Conservation (phyloP, 2,113 vertebrate species). For the Chitala chitala region DNA sequence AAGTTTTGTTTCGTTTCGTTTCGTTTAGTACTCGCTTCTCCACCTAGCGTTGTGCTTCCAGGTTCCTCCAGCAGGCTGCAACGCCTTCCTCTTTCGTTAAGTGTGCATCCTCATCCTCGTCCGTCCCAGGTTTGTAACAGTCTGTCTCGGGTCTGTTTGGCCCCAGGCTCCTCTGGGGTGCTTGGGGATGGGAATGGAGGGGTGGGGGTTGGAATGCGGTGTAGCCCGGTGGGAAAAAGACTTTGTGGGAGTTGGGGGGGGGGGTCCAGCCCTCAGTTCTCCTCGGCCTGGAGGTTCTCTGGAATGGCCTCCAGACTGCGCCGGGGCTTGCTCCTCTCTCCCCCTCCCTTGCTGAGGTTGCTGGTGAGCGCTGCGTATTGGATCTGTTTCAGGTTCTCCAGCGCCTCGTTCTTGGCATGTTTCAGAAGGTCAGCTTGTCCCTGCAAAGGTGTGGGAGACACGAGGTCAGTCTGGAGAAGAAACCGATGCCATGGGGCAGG, state of each 20-base stretch:
- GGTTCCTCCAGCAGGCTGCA: neutral
- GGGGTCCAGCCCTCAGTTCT: conserved; percentile 25
- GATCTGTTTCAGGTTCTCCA: conserved; percentile 90
- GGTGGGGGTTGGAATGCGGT: neutral
- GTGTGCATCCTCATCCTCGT: no score
- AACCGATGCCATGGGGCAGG: no score
- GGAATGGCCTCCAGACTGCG: conserved; percentile 72
- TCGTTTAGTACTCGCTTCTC: neutral
- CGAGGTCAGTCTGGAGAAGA: no score
- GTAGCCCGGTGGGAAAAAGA: no score
- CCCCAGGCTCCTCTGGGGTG: neutral
- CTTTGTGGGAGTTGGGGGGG: no score
- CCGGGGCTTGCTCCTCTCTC: conserved; percentile 56
- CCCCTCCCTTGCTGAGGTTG: conserved; percentile 71
- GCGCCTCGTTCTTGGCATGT: conserved; percentile 80
- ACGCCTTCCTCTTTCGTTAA: neutral
- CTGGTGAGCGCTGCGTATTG: conserved; percentile 79
- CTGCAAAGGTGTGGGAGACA: conserved; percentile 50
- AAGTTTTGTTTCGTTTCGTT: neutral
- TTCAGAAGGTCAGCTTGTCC: conserved; percentile 90
- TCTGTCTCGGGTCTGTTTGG: neutral
- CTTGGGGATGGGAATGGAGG: neutral
- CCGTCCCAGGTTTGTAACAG: no score
- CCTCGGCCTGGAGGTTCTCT: conserved; percentile 55
- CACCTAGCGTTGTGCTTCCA: neutral